Evolutionary conservation across 2,888 invertebrate genomes (phyloP).

Genomic region (Ditylenchus weischeri): DNA sequence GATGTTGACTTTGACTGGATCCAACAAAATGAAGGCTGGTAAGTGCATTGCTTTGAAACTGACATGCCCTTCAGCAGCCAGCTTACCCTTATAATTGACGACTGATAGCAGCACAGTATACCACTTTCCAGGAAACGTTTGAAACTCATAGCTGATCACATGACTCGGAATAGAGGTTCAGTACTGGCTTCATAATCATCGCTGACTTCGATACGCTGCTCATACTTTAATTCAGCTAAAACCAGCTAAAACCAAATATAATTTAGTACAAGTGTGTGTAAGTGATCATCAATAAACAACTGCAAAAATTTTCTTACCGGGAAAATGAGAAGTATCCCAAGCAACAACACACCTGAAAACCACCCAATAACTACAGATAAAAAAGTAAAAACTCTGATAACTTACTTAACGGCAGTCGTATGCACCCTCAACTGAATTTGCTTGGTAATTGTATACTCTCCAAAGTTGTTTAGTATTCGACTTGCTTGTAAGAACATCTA

Average conservation of each 20-base stretch:
- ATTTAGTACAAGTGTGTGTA: too few relatives aligned
- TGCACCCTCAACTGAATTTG: not conserved
- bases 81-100: not conserved
- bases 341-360: not conserved
- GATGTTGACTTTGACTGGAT: conserved; percentile 36
- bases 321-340: conserved; percentile 6
- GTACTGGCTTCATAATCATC: conserved; percentile 1
- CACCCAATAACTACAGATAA: too few relatives aligned
- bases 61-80: not conserved
- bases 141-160: too few relatives aligned
- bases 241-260: not conserved
- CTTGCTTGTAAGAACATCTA: not conserved
- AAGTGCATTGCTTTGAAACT: conserved; percentile 34
- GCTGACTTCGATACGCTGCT: conserved; percentile 8
- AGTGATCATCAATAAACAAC: conserved; percentile 4
- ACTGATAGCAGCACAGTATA: not conserved
- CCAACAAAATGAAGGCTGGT: conserved; percentile 32
- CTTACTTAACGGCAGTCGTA: not conserved
- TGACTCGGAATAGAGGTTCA: not conserved
- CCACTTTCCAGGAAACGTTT: not conserved
- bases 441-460: not conserved
- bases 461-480: too few relatives aligned
- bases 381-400: too few relatives aligned
- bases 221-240: conserved; percentile 9
- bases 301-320: not conserved